Percentiles rank a stretch among this genome's conserved stretches.
These are phyloP conservation scores for Amphiduros pacificus DNA, from an alignment of 2,888 invertebrate species.

Conservation along the genomic window DNA sequence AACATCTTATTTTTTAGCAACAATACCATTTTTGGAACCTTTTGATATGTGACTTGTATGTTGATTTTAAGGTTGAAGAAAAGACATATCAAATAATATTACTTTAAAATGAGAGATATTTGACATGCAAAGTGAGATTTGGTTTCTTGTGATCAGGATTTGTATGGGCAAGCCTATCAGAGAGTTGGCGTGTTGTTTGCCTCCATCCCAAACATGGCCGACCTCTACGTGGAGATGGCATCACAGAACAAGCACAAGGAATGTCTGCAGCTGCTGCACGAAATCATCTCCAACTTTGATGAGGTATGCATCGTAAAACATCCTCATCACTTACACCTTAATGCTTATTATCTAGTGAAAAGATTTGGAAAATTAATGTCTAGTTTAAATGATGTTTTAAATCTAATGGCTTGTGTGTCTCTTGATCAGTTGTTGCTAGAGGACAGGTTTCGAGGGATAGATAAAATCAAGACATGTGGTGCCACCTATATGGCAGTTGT, in stretches of 20 bases:
- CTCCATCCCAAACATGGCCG: slow-evolving; percentile 90
- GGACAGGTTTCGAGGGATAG: slow-evolving; percentile 82
- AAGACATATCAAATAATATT: too few relatives aligned
- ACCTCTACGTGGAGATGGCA: slow-evolving; percentile 90
- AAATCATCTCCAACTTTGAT: slow-evolving; percentile 92
- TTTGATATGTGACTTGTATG: too few relatives aligned
- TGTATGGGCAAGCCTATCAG: slow-evolving; percentile 90
- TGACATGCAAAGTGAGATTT: too few relatives aligned
- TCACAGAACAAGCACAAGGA: slow-evolving; percentile 91
- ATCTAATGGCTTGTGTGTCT: too few relatives aligned
- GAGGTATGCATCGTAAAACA: slow-evolving; percentile 66
- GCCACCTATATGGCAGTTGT: slow-evolving; percentile 93
- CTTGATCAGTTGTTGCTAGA: slow-evolving; percentile 76
- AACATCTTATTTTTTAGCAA: too few relatives aligned
- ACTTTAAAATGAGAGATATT: too few relatives aligned
- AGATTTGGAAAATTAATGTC: too few relatives aligned
- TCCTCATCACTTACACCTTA: too few relatives aligned
- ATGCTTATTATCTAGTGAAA: too few relatives aligned
- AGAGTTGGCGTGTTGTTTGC: slow-evolving; percentile 90
- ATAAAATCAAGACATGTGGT: slow-evolving; percentile 92
- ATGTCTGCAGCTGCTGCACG: slow-evolving; percentile 83
- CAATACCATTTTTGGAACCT: too few relatives aligned
- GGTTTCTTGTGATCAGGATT: slow-evolving; percentile 70
- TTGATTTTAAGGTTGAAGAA: too few relatives aligned
- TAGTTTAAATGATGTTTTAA: too few relatives aligned